Evolutionary conservation across 37 sponge, comb jelly and placozoan genomes (phyloP).

Genomic region (Diacarnus erythraeanus): DNA sequence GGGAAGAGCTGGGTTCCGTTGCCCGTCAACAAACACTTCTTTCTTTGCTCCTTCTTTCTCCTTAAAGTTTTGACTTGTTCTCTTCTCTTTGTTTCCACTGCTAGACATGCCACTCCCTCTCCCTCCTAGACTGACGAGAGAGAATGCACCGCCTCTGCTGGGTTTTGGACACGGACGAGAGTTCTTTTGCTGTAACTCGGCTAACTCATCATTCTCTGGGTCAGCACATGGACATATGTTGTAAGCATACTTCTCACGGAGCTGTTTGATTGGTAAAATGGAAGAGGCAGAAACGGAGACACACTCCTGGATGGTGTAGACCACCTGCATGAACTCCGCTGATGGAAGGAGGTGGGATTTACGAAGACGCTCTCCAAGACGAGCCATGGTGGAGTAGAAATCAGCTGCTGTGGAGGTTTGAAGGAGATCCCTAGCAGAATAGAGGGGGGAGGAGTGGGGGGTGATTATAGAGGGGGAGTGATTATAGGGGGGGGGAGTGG

Average conservation of each 20-base stretch:
- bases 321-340: conserved; percentile 31
- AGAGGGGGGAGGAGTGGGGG: conserved; percentile 2
- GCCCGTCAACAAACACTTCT: neutral
- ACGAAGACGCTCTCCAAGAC: conserved; percentile 19
- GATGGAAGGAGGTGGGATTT: conserved; percentile 32
- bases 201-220: neutral
- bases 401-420: conserved; percentile 41
- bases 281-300: conserved; percentile 3
- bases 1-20: neutral
- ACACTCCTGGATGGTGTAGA: conserved; percentile 53
- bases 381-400: conserved; percentile 42
- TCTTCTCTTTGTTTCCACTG: neutral
- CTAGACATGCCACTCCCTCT: too few relatives aligned
- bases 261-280: conserved; percentile 41
- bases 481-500: neutral
- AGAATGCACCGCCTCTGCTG: conserved; percentile 51
- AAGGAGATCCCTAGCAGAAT: conserved; percentile 8
- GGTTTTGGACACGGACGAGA: conserved; percentile 45
- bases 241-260: conserved; percentile 77
- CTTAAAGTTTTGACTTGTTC: neutral
- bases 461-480: neutral
- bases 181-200: neutral
- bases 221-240: conserved; percentile 50
- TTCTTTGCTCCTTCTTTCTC: neutral
- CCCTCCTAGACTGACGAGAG: neutral